phyloP scores from a whole-genome alignment of 2,113 vertebrate genomes.

The Pimephales promelas region DNA sequence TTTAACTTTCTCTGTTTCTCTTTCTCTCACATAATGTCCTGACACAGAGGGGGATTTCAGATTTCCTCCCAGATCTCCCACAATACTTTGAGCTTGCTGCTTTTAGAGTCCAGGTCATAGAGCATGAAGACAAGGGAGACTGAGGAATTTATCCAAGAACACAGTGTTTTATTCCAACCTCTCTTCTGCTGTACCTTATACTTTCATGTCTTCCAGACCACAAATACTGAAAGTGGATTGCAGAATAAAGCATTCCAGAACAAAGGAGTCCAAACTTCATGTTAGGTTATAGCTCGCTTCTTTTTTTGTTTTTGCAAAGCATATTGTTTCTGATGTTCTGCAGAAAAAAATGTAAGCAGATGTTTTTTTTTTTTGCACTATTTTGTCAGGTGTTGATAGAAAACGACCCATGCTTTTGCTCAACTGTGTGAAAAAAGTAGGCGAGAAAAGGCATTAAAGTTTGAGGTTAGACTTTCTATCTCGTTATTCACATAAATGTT shows the following conservation, averaged over 20 bases:
- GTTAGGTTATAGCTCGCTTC: neutral
- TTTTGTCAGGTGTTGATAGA: slow-evolving; percentile 16
- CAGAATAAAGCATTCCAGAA: neutral
- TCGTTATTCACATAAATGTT: neutral
- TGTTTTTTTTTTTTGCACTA: neutral
- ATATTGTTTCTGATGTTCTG: slow-evolving; percentile 1
- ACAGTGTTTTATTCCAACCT: neutral
- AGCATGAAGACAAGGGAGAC: slow-evolving; percentile 9
- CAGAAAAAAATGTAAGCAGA: neutral
- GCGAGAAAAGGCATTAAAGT: neutral
- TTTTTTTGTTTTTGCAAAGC: neutral
- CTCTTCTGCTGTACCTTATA: neutral
- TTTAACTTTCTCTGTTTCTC: neutral
- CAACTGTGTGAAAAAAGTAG: neutral
- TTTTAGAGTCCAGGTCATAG: neutral
- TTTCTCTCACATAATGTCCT: slow-evolving; percentile 17
- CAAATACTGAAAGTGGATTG: slow-evolving; percentile 28
- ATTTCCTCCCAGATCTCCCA: slow-evolving; percentile 18
- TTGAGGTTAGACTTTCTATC: slow-evolving; percentile 5
- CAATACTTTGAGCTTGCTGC: neutral
- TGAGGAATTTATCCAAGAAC: neutral
- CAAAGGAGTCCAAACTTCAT: neutral
- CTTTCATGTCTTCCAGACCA: slow-evolving; percentile 14
- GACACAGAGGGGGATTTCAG: slow-evolving; percentile 6
- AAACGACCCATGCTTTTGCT: neutral